A percentile compares a stretch with the other conserved stretches of the same genome.
phyloP scores from a whole-genome alignment of 1,140 invertebrate genomes.

The Diploscapter pachys region DNA sequence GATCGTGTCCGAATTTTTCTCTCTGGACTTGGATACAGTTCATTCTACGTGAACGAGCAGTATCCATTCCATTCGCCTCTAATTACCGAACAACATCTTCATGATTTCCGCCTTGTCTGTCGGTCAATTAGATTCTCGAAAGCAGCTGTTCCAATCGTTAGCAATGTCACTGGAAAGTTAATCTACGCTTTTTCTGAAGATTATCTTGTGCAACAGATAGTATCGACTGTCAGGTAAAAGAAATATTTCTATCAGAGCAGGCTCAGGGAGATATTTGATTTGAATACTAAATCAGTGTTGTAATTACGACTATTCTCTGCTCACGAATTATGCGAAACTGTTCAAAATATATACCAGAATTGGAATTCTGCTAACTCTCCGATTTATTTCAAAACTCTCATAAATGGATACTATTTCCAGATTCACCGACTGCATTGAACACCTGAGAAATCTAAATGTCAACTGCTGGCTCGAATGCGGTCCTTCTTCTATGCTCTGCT shows the following conservation, averaged over 20 bases:
- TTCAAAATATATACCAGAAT: no score
- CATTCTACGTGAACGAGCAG: slow-evolving; percentile 20
- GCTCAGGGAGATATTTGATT: no score
- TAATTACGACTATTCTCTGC: no score
- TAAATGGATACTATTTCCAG: neutral
- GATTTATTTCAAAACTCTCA: neutral
- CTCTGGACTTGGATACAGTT: slow-evolving; percentile 10
- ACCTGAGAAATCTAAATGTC: slow-evolving; percentile 17
- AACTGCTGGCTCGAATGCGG: slow-evolving; percentile 28
- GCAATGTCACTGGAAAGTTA: slow-evolving; percentile 30
- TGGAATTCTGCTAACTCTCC: neutral
- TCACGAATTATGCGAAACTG: no score
- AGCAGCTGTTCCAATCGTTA: slow-evolving; percentile 26
- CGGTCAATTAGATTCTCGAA: slow-evolving; percentile 6
- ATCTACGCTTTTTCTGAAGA: slow-evolving; percentile 21
- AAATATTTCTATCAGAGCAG: neutral
- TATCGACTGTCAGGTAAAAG: slow-evolving; percentile 27
- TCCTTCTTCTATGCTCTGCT: slow-evolving; percentile 17
- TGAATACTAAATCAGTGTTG: no score
- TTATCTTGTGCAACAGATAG: slow-evolving; percentile 22
- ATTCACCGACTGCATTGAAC: slow-evolving; percentile 22
- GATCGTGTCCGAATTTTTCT: no score
- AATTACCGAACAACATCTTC: slow-evolving; percentile 24
- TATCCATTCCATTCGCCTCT: slow-evolving; percentile 40
- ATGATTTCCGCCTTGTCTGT: slow-evolving; percentile 4